Conservation (phyloP, 2,888 invertebrate genomes). For the Eumerus sabulonum region DNA sequence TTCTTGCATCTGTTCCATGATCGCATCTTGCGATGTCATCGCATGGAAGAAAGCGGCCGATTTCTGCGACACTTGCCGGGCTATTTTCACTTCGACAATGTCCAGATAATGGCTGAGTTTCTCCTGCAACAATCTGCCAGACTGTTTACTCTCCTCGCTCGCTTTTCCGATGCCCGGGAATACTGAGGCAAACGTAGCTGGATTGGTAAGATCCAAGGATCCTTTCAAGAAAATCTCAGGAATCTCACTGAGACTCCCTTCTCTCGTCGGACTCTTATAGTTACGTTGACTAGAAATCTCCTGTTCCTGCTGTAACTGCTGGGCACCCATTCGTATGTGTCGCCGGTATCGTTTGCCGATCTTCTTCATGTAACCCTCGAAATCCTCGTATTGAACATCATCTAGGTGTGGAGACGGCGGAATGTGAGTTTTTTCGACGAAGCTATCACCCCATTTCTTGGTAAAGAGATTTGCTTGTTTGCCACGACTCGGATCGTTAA, state of each 20-base stretch:
- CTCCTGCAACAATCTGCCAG: constrained; percentile 89
- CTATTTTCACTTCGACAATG: constrained; percentile 86
- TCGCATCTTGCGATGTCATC: constrained; percentile 98
- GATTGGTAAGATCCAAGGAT: constrained; percentile 88
- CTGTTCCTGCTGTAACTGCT: constrained; percentile 65
- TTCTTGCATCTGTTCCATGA: constrained; percentile 95
- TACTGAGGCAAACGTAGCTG: constrained; percentile 90
- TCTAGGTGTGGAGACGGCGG: constrained; percentile 89
- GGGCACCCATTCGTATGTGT: constrained; percentile 80
- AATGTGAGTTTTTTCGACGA: constrained; percentile 90
- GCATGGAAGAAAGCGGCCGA: constrained; percentile 99
- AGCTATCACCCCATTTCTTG: constrained; percentile 98
- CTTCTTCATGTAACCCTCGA: constrained; percentile 91
- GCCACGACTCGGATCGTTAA: constrained; percentile 95
- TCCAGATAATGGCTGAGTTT: constrained; percentile 96
- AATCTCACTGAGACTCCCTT: constrained; percentile 82
- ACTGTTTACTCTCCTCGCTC: constrained; percentile 76
- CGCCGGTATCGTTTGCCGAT: constrained; percentile 84
- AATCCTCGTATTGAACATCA: constrained; percentile 89
- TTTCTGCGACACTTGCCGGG: constrained; percentile 85
- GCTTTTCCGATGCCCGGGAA: constrained; percentile 84
- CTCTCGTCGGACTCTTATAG: constrained; percentile 64
- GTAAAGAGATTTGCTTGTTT: constrained; percentile 96
- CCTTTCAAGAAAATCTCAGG: constrained; percentile 92
- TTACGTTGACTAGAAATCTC: constrained; percentile 65